These are phyloP conservation scores for Xyrauchen texanus DNA, from an alignment of 2,113 vertebrate genomes.

Conservation along the genomic window DNA sequence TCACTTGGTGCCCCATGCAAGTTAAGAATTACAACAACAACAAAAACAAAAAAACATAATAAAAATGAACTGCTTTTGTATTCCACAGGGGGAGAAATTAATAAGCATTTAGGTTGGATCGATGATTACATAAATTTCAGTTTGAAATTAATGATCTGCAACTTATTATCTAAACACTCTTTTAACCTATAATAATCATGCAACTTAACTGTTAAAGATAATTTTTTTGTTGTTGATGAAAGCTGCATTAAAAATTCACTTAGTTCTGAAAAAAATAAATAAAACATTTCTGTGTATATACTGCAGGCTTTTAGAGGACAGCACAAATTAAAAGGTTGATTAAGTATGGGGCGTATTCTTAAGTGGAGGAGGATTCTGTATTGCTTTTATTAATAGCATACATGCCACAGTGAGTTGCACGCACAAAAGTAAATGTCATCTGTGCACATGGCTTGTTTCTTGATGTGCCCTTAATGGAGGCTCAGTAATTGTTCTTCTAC, in stretches of 20 bases:
- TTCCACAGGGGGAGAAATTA: too few species aligned
- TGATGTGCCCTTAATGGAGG: conserved; percentile 30
- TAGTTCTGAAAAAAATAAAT: too few species aligned
- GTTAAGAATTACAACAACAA: neutral
- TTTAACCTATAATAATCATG: too few species aligned
- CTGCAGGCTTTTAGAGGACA: neutral
- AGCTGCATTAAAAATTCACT: neutral
- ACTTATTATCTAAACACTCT: too few species aligned
- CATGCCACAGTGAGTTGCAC: neutral
- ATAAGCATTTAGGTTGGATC: too few species aligned
- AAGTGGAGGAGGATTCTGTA: conserved; percentile 1
- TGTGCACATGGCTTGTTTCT: conserved; percentile 28
- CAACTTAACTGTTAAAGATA: too few species aligned
- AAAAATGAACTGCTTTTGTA: neutral
- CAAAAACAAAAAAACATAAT: neutral
- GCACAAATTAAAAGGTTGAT: conserved; percentile 22
- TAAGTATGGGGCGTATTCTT: conserved; percentile 17
- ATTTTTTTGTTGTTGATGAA: too few species aligned
- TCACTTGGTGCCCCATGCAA: neutral
- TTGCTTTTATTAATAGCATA: conserved; percentile 35
- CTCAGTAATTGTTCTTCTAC: conserved; percentile 14
- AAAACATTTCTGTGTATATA: neutral
- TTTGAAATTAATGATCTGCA: too few species aligned
- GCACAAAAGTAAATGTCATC: conserved; percentile 14
- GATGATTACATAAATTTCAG: too few species aligned